A percentile compares a stretch with the other conserved stretches of the same genome.
These are phyloP conservation scores for Tursiops truncatus DNA, from an alignment of 2,113 vertebrate species.

Conservation along the genomic window DNA sequence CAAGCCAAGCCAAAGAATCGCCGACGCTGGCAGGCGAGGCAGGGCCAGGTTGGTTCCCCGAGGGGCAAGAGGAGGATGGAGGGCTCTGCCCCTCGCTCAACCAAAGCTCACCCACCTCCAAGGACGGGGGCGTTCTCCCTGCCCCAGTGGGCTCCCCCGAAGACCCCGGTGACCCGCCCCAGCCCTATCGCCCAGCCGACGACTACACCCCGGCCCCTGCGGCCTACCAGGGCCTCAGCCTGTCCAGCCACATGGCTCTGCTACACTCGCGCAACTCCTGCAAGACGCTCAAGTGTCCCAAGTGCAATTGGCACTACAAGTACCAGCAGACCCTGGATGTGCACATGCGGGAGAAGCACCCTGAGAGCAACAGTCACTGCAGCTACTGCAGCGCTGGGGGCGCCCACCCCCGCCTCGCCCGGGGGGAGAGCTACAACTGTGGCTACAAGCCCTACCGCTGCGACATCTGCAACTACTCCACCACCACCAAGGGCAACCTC, in stretches of 20 bases:
- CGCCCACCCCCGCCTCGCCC: constrained; percentile 80
- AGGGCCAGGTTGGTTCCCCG: constrained; percentile 70
- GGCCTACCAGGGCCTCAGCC: constrained; percentile 77
- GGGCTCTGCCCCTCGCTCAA: constrained; percentile 71
- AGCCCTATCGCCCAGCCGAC: constrained; percentile 65
- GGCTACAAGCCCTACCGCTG: constrained; percentile 86
- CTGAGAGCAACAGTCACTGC: constrained; percentile 80
- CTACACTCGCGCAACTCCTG: constrained; percentile 84
- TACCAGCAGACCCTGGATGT: constrained; percentile 85
- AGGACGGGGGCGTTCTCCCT: constrained; percentile 65
- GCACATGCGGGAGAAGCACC: constrained; percentile 85
- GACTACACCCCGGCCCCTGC: constrained; percentile 70
- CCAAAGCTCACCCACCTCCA: constrained; percentile 79
- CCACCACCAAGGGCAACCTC: constrained; percentile 86
- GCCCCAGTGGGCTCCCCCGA: constrained; percentile 58
- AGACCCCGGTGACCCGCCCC: constrained; percentile 62
- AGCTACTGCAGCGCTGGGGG: constrained; percentile 80
- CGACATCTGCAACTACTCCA: constrained; percentile 84
- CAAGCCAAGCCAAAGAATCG: constrained; percentile 77
- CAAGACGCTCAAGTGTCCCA: constrained; percentile 85
- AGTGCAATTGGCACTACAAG: constrained; percentile 87
- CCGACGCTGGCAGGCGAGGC: constrained; percentile 61
- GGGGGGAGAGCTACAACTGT: constrained; percentile 83
- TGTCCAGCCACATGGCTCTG: constrained; percentile 82
- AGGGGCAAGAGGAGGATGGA: constrained; percentile 71